These are phyloP conservation scores for Chelon labrosus DNA, from an alignment of 2,797 vertebrate species.

Conservation along the genomic window DNA sequence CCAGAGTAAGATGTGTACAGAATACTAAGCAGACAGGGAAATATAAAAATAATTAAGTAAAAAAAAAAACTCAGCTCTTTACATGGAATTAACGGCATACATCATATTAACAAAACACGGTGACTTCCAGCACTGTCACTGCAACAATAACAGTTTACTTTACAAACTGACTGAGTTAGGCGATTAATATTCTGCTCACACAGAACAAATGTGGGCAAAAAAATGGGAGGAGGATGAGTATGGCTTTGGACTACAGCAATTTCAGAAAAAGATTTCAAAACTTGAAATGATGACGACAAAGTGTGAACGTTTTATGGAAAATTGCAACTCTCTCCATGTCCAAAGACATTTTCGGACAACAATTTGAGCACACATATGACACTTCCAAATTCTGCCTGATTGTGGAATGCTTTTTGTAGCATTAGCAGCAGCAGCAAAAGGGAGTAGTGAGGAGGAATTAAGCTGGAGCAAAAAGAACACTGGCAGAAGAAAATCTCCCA, in stretches of 20 bases:
- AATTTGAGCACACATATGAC: slow-evolving; percentile 39
- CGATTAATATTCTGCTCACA: slow-evolving; percentile 30
- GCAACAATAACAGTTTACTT: slow-evolving; percentile 23
- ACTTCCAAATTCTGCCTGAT: slow-evolving; percentile 45
- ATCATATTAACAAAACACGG: slow-evolving; percentile 31
- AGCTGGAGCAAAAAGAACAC: slow-evolving; percentile 5
- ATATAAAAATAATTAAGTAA: slow-evolving; percentile 6
- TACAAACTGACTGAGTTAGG: slow-evolving; percentile 17
- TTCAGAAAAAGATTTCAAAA: slow-evolving; percentile 46
- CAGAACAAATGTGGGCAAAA: slow-evolving; percentile 3
- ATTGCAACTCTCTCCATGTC: slow-evolving; percentile 23
- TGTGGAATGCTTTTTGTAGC: slow-evolving; percentile 34
- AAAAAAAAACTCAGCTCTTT: slow-evolving; percentile 1
- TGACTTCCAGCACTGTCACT: slow-evolving; percentile 2
- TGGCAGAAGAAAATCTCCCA: neutral
- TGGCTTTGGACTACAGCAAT: slow-evolving; percentile 4
- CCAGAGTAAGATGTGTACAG: slow-evolving; percentile 21
- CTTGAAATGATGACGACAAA: slow-evolving; percentile 28
- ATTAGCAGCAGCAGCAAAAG: slow-evolving; percentile 18
- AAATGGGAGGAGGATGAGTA: neutral
- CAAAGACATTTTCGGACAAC: slow-evolving; percentile 28
- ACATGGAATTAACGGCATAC: slow-evolving; percentile 19
- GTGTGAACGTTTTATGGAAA: slow-evolving; percentile 32
- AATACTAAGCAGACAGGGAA: slow-evolving; percentile 51
- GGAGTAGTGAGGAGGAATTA: slow-evolving; percentile 15